Base-by-base conservation (phyloP, 2,888 invertebrate species). In the Acrocera orbiculus region DNA sequence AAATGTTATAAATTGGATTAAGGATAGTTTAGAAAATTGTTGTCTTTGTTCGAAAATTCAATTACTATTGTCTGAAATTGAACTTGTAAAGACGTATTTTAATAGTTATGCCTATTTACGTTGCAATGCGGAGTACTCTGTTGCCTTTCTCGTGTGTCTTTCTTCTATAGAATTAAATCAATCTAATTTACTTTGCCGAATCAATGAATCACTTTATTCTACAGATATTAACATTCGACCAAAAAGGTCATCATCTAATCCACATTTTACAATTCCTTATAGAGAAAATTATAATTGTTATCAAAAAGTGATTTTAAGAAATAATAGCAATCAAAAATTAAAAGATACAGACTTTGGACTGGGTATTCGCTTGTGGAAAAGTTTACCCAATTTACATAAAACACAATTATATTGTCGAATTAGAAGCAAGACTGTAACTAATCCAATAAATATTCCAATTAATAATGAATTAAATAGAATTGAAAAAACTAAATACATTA, bases 91-190 rank as follows among this genome's bases (percentile, higher is more conserved):
- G 25, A 59, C 63, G 16, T 73, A 70, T 46, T 71, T 73, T 42
- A 62, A 62, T 39, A 50, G 64, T 31, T 59, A 63, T 48, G 70
- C 75, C 13, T 74, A 69, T 52, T 51, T 76, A 35, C 63, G 69
- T 29, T n/a, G n/a, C n/a, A 69, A 70, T 47, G 63, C 66, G 42
- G 58, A 62, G 36, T 69, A 70, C 50, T 64, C 69, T 10, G 70
- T 71, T 45, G 69, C 72, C 3, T 59, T 70, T 3, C 56, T 74
- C 25, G 66, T 73, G 23, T 74, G 73, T 46, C 55, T 76, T 27
- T 63, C 66, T 44, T 72, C 75, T 15, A 64, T 75, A 2, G 74
- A 76, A 54, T 58, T 68, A 31, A 70, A 70, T 49, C 70, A 72
- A 46, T 65, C 66, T 16, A 64, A 65, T 36, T 49, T 74, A 28